Conservation (phyloP, 2,113 vertebrate genomes). For the Meriones unguiculatus region DNA sequence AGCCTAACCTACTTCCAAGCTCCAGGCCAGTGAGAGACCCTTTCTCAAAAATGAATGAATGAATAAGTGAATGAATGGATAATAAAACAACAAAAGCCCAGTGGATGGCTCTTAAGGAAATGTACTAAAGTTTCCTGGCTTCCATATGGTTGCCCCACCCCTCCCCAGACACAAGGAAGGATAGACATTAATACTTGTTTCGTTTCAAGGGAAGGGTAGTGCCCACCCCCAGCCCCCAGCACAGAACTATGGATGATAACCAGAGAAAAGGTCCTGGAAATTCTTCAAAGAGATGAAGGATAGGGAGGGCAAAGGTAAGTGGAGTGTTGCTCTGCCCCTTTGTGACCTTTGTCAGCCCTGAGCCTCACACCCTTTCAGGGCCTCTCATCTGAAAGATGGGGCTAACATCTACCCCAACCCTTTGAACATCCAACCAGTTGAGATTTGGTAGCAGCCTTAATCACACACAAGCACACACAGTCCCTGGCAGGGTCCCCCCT, state of each 20-base stretch:
- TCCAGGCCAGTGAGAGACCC: neutral
- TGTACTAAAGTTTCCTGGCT: neutral
- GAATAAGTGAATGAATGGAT: neutral
- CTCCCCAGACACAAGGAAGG: neutral
- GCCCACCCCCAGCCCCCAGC: neutral
- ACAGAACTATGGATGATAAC: rapidly evolving
- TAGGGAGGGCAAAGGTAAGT: neutral
- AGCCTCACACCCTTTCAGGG: neutral
- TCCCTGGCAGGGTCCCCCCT: neutral
- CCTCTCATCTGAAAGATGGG: neutral
- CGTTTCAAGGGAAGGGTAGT: neutral
- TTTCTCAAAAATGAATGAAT: neutral
- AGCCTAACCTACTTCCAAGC: too few relatives aligned
- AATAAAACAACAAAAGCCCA: neutral
- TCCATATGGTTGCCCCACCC: neutral
- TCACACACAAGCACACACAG: neutral
- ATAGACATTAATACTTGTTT: too few relatives aligned
- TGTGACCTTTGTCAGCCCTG: neutral
- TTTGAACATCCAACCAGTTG: too few relatives aligned
- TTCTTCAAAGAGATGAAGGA: neutral
- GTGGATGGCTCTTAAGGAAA: neutral
- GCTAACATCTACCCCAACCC: neutral
- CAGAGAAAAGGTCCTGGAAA: neutral
- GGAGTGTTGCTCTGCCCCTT: rapidly evolving
- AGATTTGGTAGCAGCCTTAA: neutral